Conservation (phyloP, 2,797 vertebrate genomes). For the Enteromius mattozi region DNA sequence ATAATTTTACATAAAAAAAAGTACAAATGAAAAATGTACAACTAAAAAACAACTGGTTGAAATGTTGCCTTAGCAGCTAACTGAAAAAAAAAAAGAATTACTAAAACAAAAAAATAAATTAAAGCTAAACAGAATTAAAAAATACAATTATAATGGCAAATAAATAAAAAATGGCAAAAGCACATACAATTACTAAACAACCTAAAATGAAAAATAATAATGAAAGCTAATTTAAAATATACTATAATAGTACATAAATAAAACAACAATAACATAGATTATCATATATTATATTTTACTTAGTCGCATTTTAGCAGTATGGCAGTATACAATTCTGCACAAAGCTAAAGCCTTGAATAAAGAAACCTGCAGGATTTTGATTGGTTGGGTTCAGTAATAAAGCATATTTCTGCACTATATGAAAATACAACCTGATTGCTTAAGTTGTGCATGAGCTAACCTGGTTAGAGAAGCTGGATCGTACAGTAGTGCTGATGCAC, state of each 20-base stretch:
- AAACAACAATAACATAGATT: neutral
- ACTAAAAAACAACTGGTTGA: neutral
- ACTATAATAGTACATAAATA: neutral
- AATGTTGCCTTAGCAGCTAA: neutral
- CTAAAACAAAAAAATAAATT: neutral
- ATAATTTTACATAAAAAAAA: neutral
- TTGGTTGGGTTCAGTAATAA: neutral
- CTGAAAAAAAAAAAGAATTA: neutral
- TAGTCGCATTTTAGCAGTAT: neutral
- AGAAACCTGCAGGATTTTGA: neutral
- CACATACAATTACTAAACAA: neutral
- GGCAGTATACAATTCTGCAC: neutral
- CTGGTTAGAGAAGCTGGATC: slow-evolving; percentile 96
- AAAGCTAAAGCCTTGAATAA: neutral
- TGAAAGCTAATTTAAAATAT: neutral
- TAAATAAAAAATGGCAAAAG: neutral
- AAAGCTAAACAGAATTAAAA: neutral
- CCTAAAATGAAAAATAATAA: neutral
- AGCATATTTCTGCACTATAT: neutral
- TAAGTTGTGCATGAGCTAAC: slow-evolving; percentile 62
- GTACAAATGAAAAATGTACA: neutral
- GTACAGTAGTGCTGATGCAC: slow-evolving; percentile 86
- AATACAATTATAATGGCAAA: too few relatives aligned
- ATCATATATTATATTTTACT: neutral
- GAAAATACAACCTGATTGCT: neutral